These are phyloP conservation scores for Pristionchus maxplancki DNA, from an alignment of 2,888 invertebrate species.

Conservation along the genomic window DNA sequence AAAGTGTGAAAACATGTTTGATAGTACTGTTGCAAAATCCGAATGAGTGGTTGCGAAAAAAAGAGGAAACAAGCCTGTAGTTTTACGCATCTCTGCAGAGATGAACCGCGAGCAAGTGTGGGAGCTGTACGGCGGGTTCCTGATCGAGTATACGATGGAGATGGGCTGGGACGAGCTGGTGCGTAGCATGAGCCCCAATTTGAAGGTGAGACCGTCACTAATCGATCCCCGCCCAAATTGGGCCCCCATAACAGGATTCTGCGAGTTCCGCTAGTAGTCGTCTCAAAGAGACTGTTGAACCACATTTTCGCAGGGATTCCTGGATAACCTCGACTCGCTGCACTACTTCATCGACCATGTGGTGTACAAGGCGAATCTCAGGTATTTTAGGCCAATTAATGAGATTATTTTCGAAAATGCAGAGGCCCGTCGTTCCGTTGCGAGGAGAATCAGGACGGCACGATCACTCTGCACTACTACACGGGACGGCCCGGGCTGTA, in stretches of 20 bases:
- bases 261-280: too few species aligned
- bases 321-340: conserved; percentile 94
- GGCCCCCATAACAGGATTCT: too few species aligned
- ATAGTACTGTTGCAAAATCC: too few species aligned
- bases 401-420: neutral
- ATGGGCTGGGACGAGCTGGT: conserved; percentile 76
- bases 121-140: conserved; percentile 76
- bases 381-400: neutral
- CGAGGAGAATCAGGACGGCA: conserved; percentile 90
- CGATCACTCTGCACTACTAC: conserved; percentile 92
- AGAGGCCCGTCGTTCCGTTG: conserved; percentile 90
- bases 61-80: too few species aligned
- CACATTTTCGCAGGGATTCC: conserved; percentile 83
- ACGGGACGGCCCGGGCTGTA: conserved; percentile 93
- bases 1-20: too few species aligned
- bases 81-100: too few species aligned
- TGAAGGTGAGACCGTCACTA: conserved; percentile 62
- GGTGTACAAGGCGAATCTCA: conserved; percentile 62
- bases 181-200: conserved; percentile 71
- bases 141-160: conserved; percentile 76
- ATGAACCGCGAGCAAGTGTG: conserved; percentile 76
- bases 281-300: neutral
- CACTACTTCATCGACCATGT: conserved; percentile 81
- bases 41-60: too few species aligned
- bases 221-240: too few species aligned